These are phyloP conservation scores for Biston stratarius DNA, from an alignment of 2,888 invertebrate species.

Conservation along the genomic window DNA sequence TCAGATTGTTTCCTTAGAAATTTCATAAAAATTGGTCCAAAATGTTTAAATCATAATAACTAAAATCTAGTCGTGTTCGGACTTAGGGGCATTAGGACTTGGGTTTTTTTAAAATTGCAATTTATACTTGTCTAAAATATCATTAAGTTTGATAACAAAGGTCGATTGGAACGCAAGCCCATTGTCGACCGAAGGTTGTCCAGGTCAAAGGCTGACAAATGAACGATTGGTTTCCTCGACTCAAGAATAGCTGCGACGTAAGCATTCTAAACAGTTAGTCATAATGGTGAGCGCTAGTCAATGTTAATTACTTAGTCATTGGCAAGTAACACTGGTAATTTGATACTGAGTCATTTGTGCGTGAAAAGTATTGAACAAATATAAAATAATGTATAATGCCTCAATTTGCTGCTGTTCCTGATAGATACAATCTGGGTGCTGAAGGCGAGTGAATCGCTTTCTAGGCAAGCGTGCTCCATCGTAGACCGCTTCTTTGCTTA, in stretches of 20 bases:
- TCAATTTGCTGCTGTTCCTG: too few species aligned
- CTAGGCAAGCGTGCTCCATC: too few species aligned
- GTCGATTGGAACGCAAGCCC: constrained; percentile 23
- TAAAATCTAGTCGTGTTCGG: too few species aligned
- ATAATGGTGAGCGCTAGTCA: constrained; percentile 20
- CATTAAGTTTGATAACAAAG: constrained; percentile 8
- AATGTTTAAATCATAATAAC: too few species aligned
- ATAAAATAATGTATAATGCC: too few species aligned
- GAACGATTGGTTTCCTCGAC: constrained; percentile 21
- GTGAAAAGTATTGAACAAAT: not conserved
- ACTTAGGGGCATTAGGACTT: too few species aligned
- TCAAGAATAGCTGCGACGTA: constrained; percentile 8
- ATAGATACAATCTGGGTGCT: too few species aligned
- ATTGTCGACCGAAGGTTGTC: constrained; percentile 30
- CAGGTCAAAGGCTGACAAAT: constrained; percentile 31
- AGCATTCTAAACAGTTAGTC: constrained; percentile 26
- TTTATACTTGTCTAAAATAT: not conserved
- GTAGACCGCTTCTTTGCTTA: too few species aligned
- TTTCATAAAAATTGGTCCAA: too few species aligned
- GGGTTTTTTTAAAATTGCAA: too few species aligned
- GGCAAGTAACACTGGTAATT: constrained; percentile 7
- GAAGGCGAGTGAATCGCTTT: too few species aligned
- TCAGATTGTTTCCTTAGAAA: too few species aligned
- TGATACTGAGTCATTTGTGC: constrained; percentile 24
- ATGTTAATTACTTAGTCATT: constrained; percentile 43